A percentile compares a stretch with the other conserved stretches of the same genome.
Conservation (phyloP, 2,888 invertebrate species). For the Polymixis lichenea region DNA sequence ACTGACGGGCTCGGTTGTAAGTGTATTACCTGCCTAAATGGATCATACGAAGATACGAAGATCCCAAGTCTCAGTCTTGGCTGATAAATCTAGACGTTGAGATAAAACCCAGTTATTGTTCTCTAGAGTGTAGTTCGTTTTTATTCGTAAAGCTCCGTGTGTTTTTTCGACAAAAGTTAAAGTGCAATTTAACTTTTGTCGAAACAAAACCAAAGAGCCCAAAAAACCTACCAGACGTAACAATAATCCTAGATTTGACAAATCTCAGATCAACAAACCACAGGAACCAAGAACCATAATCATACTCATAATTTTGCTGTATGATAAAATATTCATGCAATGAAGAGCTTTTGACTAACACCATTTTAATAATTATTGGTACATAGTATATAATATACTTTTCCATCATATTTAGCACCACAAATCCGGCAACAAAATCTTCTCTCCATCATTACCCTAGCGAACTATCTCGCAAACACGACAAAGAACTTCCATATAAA, state of each 20-base stretch:
- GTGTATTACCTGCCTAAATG: conserved; percentile 41
- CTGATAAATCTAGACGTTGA: not conserved
- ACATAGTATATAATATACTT: not conserved
- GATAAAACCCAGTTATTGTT: conserved; percentile 13
- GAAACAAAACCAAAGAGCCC: no score
- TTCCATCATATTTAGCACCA: not conserved
- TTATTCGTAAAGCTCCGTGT: not conserved
- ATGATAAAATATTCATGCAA: not conserved
- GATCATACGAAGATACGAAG: conserved; percentile 8
- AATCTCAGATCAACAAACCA: not conserved
- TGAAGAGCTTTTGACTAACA: not conserved
- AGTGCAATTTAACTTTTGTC: no score
- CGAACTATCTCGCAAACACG: conserved; percentile 48
- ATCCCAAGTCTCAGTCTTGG: conserved; percentile 4
- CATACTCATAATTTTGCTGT: not conserved
- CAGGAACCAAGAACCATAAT: not conserved
- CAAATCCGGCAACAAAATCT: conserved; percentile 1
- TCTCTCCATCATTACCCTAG: conserved; percentile 27
- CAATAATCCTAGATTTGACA: not conserved
- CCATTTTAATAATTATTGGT: not conserved
- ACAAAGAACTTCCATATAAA: conserved; percentile 61
- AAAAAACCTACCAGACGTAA: not conserved
- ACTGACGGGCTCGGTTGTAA: conserved; percentile 19
- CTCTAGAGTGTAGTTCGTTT: not conserved
- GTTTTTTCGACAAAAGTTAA: not conserved